Evolutionary conservation across 2,888 invertebrate species (phyloP), one percentile per base, ranked within the genome.

Genomic region (Eurytoma adleriae): DNA sequence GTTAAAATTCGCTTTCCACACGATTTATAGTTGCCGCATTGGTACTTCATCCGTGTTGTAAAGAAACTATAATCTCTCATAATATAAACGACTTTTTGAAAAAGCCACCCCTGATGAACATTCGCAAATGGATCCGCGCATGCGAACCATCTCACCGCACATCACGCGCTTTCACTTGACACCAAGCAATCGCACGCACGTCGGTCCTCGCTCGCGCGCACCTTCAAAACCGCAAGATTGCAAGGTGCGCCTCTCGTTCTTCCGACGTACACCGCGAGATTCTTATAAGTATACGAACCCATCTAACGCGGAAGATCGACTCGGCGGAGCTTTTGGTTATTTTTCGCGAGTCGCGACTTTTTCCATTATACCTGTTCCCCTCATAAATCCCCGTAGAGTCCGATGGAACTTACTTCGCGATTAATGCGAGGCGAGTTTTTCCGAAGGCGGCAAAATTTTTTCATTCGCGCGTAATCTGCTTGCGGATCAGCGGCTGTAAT

Each of bases 221-320:
- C 64, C 54, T 56, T 40, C 61, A n/a, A 71, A 75, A 79, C 79
- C 75, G 59, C 79, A 67, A 71, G 66, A 75, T 57, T 75, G 69
- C 66, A 52, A 66, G 56, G 66, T 40, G 70, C 48, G 50, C 12
- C 61, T 50, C 18, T 48, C 67, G 27, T 10, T 5, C 10, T 3
- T 14, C 40, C 30, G 48, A n/a, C 30, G 40, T 10, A 20, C 56
- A 62, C 66, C 71, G 30, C 70, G 57, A 66, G 67, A 69, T 70
- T 77, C 70, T 67, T 59, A 40, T 10, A 40, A 40, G 10, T 10
- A 7, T 40, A 48, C 24, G 24, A 13, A 16, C 14, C 48, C 24
- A 18, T 57, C 57, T 18, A 18, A n/a, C 57, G 57, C 40, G 40
- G 40, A 40, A 40, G 40, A 40, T 40, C 64, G 54, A 54, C 54